Evolutionary conservation across 2,797 vertebrate genomes (phyloP), one percentile per base, ranked within the genome.

Genomic region (Eulemur mongoz): DNA sequence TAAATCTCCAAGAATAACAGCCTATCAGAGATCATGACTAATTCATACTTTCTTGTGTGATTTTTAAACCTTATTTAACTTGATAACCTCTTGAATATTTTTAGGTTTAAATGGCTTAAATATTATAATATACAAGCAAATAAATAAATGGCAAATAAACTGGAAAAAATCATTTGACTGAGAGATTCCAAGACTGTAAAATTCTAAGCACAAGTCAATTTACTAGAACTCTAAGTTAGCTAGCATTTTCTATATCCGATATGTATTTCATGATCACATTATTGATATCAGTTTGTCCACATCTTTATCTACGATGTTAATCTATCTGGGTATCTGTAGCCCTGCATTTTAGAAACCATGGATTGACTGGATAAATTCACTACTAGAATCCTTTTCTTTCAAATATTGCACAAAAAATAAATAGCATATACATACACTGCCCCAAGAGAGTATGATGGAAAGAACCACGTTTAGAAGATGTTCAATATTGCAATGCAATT

Each of bases 111-210:
- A 38, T 9, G 23, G 13, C 0, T 67, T 87, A 92, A 75, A 70
- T 79, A 25, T 25, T 25, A 27, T 57, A 67, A 94, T 83, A 89
- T 48, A 85, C 59, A 88, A 80, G 22, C 38, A 83, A 84, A 69
- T 76, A 52, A 83, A 63, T 69, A 73, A 50, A 40, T 12, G 63
- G 15, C n/a, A 82, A 38, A 48, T 22, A 65, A 83, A 40, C 17
- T 48, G 4, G 76, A 32, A 81, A 93, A 84, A 12, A 70, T 57
- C 7, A 40, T 89, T 85, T 63, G 50, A 25, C 50, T 38, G 54
- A 81, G 38, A 38, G 35, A 85, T 85, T 75, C 27, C 2, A 76
- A 25, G n/a, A 40, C 17, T 57, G 17, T 48, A 50, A 76, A 35
- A 22, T 70, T 93, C 48, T 81, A 81, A 69, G 25, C 72, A 48